Evolutionary conservation across 2,888 invertebrate genomes (phyloP).

Genomic region (Acanthosepion lycidas): DNA sequence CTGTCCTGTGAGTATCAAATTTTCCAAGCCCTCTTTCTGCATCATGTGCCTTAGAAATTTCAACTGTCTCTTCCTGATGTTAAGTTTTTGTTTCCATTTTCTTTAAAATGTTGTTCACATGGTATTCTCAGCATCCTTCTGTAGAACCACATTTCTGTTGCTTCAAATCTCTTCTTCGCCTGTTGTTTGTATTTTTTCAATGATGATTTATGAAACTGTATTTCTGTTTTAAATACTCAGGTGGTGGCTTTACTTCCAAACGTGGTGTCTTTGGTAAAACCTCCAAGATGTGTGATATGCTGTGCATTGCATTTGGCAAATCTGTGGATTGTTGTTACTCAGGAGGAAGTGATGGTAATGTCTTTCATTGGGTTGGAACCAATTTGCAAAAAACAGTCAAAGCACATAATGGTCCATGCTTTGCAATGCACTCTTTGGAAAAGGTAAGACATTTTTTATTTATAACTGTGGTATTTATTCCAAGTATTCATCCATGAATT

Average conservation of each 20-base stretch:
- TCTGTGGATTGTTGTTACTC: constrained; percentile 72
- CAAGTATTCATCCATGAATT: too few relatives aligned
- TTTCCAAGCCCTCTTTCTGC: too few relatives aligned
- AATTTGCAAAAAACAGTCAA: constrained; percentile 72
- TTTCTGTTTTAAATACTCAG: constrained; percentile 56
- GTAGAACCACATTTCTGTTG: too few relatives aligned
- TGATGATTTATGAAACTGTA: background rate
- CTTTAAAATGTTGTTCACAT: too few relatives aligned
- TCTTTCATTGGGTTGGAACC: constrained; percentile 74
- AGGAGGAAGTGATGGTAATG: constrained; percentile 74
- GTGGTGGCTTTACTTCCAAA: constrained; percentile 75
- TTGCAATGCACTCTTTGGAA: constrained; percentile 75
- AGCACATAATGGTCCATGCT: constrained; percentile 75
- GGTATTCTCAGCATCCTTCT: too few relatives aligned
- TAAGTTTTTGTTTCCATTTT: too few relatives aligned
- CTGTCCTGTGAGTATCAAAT: too few relatives aligned
- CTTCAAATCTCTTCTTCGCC: too few relatives aligned
- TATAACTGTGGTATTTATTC: too few relatives aligned
- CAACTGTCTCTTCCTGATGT: too few relatives aligned
- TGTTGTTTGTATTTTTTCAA: background rate
- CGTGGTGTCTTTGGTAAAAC: constrained; percentile 74
- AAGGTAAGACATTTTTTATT: constrained; percentile 64
- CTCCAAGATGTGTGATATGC: constrained; percentile 74
- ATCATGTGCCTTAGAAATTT: too few relatives aligned
- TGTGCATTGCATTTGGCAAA: constrained; percentile 74